Percentiles rank a stretch among this genome's conserved stretches.
Evolutionary conservation across 2,888 invertebrate species (phyloP).

Genomic region (Seira sanloemensis): DNA sequence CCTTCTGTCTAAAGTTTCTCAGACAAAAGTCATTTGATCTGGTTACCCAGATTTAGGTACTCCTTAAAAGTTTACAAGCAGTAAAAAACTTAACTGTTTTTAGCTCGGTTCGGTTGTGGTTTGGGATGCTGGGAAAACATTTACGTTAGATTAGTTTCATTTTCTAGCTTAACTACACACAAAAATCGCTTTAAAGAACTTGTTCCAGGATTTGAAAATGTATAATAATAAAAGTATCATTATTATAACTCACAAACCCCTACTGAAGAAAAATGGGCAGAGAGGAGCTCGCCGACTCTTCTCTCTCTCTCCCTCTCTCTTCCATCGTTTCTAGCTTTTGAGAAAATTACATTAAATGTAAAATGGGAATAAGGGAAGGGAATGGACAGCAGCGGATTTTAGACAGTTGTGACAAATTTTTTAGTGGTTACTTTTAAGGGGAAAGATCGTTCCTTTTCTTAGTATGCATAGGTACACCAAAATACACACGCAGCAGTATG

Average conservation of each 20-base stretch:
- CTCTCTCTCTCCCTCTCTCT: too few species aligned
- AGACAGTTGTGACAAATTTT: conserved; percentile 41
- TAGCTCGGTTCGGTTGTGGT: conserved; percentile 33
- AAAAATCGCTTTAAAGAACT: not conserved
- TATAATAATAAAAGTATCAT: not conserved
- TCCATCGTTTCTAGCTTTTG: not conserved
- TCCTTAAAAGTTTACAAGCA: not conserved
- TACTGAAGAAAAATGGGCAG: conserved; percentile 12
- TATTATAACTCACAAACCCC: not conserved
- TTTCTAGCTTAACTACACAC: conserved; percentile 7
- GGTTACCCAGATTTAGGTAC: conserved; percentile 59
- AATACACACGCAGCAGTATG: not conserved
- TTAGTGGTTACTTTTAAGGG: not conserved
- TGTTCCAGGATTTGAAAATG: conserved; percentile 20
- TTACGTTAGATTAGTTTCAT: conserved; percentile 42
- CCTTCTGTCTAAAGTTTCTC: conserved; percentile 36
- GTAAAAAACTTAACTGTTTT: not conserved
- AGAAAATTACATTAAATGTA: conserved; percentile 39
- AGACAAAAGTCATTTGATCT: conserved; percentile 52
- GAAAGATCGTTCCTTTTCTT: not conserved
- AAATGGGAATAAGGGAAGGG: conserved; percentile 24
- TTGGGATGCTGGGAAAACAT: conserved; percentile 28
- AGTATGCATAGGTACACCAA: not conserved
- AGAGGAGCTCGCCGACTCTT: not conserved
- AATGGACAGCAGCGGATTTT: conserved; percentile 28